Evolutionary conservation across 2,113 vertebrate genomes (phyloP).

Genomic region (Zootoca vivipara): DNA sequence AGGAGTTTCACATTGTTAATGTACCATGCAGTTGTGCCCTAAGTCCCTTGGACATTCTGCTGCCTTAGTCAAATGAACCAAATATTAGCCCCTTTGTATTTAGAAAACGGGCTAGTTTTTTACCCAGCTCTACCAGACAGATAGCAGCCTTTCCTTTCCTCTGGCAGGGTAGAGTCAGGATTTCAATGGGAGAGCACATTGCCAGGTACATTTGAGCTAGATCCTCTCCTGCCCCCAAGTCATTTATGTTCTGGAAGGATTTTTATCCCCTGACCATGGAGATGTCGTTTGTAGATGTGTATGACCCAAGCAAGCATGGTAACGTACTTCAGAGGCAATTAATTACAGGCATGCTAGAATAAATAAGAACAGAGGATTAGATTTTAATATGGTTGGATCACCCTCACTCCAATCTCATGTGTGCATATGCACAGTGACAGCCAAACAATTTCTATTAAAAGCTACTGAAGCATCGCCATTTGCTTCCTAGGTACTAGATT

Average conservation of each 20-base stretch:
- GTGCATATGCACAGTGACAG: not conserved
- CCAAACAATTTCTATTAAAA: not conserved
- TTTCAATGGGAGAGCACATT: not conserved
- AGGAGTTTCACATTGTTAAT: no score
- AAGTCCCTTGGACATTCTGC: no score
- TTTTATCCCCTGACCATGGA: not conserved
- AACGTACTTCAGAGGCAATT: not conserved
- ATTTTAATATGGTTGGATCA: not conserved
- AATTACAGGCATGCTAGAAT: not conserved
- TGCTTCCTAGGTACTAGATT: not conserved
- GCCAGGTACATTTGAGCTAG: not conserved
- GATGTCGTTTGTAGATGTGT: not conserved
- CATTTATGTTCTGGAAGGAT: not conserved
- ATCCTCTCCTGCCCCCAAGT: not conserved
- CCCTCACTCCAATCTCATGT: not conserved
- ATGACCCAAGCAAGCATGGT: not conserved
- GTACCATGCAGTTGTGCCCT: no score
- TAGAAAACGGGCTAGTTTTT: no score
- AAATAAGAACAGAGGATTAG: not conserved
- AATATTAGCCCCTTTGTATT: no score
- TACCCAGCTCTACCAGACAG: not conserved
- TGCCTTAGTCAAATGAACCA: no score
- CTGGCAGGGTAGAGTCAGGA: not conserved
- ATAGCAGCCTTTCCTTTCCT: not conserved
- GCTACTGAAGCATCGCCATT: not conserved